Evolutionary conservation across 2,888 invertebrate species (phyloP).

Genomic region (Ectemnius continuus): DNA sequence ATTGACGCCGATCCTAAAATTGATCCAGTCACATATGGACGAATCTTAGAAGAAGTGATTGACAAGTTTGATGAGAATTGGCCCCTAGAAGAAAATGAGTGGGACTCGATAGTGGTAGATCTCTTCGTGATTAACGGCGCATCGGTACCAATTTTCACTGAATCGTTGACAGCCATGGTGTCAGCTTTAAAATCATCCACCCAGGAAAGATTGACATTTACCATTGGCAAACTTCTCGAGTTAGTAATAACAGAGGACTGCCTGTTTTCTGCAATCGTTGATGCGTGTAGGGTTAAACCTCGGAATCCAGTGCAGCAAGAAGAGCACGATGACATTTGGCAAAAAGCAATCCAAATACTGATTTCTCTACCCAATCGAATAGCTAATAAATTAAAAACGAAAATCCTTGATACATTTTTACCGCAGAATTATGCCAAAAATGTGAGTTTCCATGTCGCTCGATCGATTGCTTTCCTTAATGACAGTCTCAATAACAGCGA

Average conservation of each 20-base stretch:
- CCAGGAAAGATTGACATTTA: constrained; percentile 68
- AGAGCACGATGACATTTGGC: constrained; percentile 76
- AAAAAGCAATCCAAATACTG: constrained; percentile 82
- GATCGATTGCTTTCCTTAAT: constrained; percentile 82
- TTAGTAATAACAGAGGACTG: constrained; percentile 81
- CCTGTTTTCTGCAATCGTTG: constrained; percentile 79
- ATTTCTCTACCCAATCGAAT: constrained; percentile 85
- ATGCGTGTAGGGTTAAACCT: constrained; percentile 67
- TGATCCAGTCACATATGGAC: constrained; percentile 78
- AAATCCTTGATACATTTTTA: constrained; percentile 81
- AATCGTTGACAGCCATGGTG: constrained; percentile 79
- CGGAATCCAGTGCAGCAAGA: constrained; percentile 53
- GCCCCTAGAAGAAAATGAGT: constrained; percentile 77
- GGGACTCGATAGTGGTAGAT: constrained; percentile 77
- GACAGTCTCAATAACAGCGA: constrained; percentile 75
- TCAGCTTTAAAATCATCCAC: constrained; percentile 79
- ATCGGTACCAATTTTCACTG: constrained; percentile 71
- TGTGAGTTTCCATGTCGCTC: constrained; percentile 82
- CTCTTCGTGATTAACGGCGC: constrained; percentile 81
- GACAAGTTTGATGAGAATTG: constrained; percentile 81
- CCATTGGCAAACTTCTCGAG: constrained; percentile 78
- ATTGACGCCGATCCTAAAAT: constrained; percentile 79
- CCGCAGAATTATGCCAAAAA: constrained; percentile 81
- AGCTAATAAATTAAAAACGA: constrained; percentile 83
- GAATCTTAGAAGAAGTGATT: constrained; percentile 79